Percentiles rank a stretch among this genome's conserved stretches.
These are phyloP conservation scores for Cheiracanthium punctorium DNA, from an alignment of 2,888 invertebrate species.

Conservation along the genomic window DNA sequence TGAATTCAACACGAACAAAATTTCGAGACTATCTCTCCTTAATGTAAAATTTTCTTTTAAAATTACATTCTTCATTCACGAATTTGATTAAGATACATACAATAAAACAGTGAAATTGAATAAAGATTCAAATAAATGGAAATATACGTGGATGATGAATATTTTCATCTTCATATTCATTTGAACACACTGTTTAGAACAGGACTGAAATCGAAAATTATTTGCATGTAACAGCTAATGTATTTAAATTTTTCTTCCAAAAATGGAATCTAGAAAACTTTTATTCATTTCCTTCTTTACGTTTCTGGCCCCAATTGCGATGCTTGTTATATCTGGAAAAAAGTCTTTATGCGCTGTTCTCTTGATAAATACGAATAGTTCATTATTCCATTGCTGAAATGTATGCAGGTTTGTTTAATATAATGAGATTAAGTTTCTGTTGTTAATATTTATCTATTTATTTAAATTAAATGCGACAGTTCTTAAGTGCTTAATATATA, in stretches of 20 bases:
- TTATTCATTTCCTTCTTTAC: too few relatives aligned
- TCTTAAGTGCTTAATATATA: too few relatives aligned
- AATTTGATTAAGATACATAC: conserved; percentile 62
- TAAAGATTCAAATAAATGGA: conserved; percentile 20
- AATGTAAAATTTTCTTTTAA: neutral
- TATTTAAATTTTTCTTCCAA: conserved; percentile 61
- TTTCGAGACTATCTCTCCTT: conserved; percentile 4
- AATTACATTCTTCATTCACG: neutral
- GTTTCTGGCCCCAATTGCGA: too few relatives aligned
- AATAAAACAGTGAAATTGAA: conserved; percentile 31
- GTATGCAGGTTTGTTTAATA: too few relatives aligned
- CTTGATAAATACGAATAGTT: too few relatives aligned
- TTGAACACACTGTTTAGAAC: conserved; percentile 32
- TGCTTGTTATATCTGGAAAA: neutral
- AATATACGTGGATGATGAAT: conserved; percentile 14
- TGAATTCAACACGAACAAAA: conserved; percentile 41
- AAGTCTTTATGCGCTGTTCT: too few relatives aligned
- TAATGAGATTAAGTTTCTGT: too few relatives aligned
- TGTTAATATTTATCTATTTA: too few relatives aligned
- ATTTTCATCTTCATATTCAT: conserved; percentile 14
- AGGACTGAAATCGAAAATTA: conserved; percentile 33
- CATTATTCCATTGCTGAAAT: too few relatives aligned
- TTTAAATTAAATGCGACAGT: too few relatives aligned
- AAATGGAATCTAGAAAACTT: conserved; percentile 20
- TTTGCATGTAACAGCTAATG: conserved; percentile 63